phyloP scores from a whole-genome alignment of 2,797 vertebrate genomes.

The Aselliscus stoliczkanus region DNA sequence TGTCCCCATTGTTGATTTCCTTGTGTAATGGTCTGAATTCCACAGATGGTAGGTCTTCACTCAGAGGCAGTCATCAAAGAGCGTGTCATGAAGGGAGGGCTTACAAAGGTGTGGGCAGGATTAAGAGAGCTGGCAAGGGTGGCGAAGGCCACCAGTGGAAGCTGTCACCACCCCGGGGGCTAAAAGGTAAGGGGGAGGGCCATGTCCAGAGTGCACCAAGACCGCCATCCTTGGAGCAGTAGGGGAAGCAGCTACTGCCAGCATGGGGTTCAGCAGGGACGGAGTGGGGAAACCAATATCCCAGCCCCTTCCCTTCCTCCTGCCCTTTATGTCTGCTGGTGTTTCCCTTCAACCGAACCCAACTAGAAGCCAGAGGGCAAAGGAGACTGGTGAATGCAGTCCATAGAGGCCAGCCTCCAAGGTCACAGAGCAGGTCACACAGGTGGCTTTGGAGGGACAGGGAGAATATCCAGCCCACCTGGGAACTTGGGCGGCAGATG shows the following conservation, averaged over 20 bases:
- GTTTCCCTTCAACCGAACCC: not conserved
- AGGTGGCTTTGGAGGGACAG: not conserved
- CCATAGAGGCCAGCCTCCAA: not conserved
- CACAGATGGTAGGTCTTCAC: not conserved
- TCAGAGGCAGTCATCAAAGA: not conserved
- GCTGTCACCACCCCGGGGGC: not conserved
- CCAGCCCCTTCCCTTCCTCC: not conserved
- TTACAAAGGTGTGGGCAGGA: not conserved
- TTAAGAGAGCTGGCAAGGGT: not conserved
- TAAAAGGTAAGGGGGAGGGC: not conserved
- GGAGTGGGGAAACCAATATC: too few species aligned
- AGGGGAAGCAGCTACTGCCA: not conserved
- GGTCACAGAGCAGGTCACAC: not conserved
- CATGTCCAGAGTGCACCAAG: not conserved
- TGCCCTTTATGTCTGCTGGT: not conserved
- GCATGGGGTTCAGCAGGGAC: not conserved
- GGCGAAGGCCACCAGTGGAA: not conserved
- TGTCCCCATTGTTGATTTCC: not conserved
- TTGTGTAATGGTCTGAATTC: not conserved
- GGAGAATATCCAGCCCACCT: not conserved
- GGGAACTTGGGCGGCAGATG: not conserved
- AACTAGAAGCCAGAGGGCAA: not conserved
- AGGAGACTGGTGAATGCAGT: not conserved
- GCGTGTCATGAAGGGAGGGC: not conserved
- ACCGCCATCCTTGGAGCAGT: too few species aligned